A percentile compares a stretch with the other conserved stretches of the same genome.
Conservation (phyloP, 1,140 invertebrate species). For the Drosophila gunungcola region DNA sequence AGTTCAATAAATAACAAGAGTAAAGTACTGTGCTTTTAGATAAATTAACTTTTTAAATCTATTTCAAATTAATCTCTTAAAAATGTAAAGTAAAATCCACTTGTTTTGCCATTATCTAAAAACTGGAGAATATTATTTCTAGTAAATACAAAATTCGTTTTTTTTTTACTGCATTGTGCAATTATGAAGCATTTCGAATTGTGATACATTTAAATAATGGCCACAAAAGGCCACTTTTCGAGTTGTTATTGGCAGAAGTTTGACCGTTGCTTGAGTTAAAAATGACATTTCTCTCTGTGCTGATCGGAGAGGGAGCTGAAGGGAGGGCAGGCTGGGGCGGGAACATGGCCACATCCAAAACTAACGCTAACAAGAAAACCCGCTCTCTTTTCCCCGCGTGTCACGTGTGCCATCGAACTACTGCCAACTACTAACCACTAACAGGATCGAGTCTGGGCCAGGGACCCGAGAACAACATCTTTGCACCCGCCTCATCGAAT, state of each 20-base stretch:
- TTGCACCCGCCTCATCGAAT: constrained; percentile 80
- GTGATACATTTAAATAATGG: too few relatives aligned
- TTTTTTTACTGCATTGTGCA: too few relatives aligned
- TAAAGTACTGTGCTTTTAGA: too few relatives aligned
- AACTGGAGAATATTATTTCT: too few relatives aligned
- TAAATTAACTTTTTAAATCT: too few relatives aligned
- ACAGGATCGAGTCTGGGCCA: constrained; percentile 83
- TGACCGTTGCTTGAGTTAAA: not conserved
- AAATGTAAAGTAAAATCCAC: too few relatives aligned
- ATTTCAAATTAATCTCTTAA: too few relatives aligned
- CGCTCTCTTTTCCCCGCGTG: constrained; percentile 7
- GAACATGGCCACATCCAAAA: not conserved
- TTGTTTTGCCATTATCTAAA: too few relatives aligned
- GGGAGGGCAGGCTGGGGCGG: not conserved
- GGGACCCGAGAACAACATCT: constrained; percentile 81
- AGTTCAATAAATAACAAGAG: too few relatives aligned
- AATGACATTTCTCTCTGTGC: constrained; percentile 4
- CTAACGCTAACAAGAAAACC: constrained; percentile 10
- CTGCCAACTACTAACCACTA: constrained; percentile 28
- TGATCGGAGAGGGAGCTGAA: not conserved
- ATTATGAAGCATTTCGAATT: too few relatives aligned
- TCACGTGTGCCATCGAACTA: constrained; percentile 1
- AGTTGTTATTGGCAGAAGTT: not conserved
- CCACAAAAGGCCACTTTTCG: too few relatives aligned
- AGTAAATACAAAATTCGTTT: too few relatives aligned